phyloP scores from a whole-genome alignment of 1,140 invertebrate species.

The Meloidogyne floridensis region DNA sequence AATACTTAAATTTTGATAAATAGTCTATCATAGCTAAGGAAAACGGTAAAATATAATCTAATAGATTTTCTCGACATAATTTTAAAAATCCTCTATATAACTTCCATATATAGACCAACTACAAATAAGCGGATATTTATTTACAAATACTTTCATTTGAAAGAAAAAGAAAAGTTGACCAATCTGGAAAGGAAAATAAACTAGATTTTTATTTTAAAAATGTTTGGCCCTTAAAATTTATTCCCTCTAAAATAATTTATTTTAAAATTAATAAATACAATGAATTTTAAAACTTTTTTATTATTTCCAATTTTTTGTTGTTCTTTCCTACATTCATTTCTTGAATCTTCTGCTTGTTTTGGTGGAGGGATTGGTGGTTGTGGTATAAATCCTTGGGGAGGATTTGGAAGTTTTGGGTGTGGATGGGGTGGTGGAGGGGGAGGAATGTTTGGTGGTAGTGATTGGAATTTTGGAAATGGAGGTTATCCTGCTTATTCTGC shows the following conservation, averaged over 20 bases:
- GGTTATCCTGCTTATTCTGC: neutral
- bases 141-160: neutral
- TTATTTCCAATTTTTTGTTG: slow-evolving; percentile 7
- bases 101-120: no score
- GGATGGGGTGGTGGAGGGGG: neutral
- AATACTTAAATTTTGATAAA: no score
- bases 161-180: neutral
- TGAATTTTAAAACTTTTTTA: neutral
- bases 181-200: neutral
- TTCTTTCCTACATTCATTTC: neutral
- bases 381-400: neutral
- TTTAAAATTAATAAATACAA: neutral
- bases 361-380: slow-evolving; percentile 3
- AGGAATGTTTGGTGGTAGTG: neutral
- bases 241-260: neutral
- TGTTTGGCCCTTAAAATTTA: neutral
- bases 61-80: no score
- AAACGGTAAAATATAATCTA: no score
- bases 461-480: neutral
- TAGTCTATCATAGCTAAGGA: no score
- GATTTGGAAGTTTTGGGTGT: neutral
- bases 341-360: neutral
- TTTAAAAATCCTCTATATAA: no score
- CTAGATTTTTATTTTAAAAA: neutral
- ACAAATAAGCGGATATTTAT: no score